These are phyloP conservation scores for Scrobipalpa atriplicella DNA, from an alignment of 2,888 invertebrate genomes.

Conservation along the genomic window DNA sequence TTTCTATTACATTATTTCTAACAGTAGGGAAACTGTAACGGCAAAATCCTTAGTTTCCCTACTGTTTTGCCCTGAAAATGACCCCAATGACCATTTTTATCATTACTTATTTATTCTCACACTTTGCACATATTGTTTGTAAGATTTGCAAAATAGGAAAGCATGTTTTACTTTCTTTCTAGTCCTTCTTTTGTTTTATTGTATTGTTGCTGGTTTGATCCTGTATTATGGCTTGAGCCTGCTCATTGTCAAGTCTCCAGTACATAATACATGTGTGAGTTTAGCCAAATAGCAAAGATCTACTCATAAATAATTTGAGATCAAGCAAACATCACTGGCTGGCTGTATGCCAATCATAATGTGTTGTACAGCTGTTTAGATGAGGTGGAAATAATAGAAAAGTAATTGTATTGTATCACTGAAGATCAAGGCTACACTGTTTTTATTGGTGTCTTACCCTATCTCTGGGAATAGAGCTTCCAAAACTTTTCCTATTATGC, in stretches of 20 bases:
- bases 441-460: neutral
- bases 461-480: too few species aligned
- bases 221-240: neutral
- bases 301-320: constrained; percentile 8
- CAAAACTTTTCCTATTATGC: too few species aligned
- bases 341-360: constrained; percentile 14
- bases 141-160: too few species aligned
- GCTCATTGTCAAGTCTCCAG: constrained; percentile 9
- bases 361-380: constrained; percentile 23
- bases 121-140: too few species aligned
- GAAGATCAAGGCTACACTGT: neutral
- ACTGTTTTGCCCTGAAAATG: too few species aligned
- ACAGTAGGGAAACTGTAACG: too few species aligned
- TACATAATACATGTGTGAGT: neutral
- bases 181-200: too few species aligned
- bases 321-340: neutral
- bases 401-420: neutral
- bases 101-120: too few species aligned
- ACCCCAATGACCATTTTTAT: too few species aligned
- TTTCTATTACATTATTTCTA: neutral
- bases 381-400: constrained; percentile 3
- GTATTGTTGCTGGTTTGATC: neutral
- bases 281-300: neutral
- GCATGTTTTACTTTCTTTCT: too few species aligned
- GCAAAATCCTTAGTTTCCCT: too few species aligned